Conservation (phyloP, 1,140 invertebrate genomes). For the Leptopilina clavipes region DNA sequence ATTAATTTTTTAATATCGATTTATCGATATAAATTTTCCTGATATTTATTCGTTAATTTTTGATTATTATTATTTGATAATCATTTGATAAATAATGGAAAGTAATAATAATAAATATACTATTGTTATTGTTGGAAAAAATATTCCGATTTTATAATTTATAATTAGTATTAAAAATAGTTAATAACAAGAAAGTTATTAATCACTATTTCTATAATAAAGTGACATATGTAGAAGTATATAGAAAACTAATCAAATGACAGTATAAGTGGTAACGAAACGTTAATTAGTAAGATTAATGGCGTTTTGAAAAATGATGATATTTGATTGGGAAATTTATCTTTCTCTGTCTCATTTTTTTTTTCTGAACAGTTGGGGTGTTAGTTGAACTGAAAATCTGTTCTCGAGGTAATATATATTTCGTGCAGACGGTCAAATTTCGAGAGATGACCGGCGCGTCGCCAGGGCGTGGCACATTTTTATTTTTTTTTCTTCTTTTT, state of each 20-base stretch:
- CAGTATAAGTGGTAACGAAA: not conserved
- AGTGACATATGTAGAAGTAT: not conserved
- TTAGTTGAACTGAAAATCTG: constrained; percentile 10
- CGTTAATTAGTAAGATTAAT: constrained; percentile 2
- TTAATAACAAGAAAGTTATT: too few species aligned
- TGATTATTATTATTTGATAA: too few species aligned
- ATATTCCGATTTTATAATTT: not conserved
- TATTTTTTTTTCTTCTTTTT: not conserved
- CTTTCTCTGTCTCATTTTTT: not conserved
- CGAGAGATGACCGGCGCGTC: constrained; percentile 50
- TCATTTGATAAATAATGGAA: too few species aligned
- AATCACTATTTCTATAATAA: too few species aligned
- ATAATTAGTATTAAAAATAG: too few species aligned
- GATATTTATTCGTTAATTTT: too few species aligned
- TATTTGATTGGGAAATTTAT: constrained; percentile 14
- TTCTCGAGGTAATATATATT: constrained; percentile 36
- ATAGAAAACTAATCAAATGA: not conserved
- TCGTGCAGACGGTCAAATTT: constrained; percentile 59
- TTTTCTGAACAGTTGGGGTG: constrained; percentile 18
- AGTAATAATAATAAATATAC: too few species aligned
- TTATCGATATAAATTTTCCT: too few species aligned
- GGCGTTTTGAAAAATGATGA: constrained; percentile 18
- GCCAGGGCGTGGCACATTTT: constrained; percentile 60
- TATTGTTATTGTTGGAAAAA: too few species aligned
- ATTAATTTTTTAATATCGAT: too few species aligned